Base-by-base conservation (phyloP, 2,113 vertebrate species). In the Pomatostomus ruficeps region DNA sequence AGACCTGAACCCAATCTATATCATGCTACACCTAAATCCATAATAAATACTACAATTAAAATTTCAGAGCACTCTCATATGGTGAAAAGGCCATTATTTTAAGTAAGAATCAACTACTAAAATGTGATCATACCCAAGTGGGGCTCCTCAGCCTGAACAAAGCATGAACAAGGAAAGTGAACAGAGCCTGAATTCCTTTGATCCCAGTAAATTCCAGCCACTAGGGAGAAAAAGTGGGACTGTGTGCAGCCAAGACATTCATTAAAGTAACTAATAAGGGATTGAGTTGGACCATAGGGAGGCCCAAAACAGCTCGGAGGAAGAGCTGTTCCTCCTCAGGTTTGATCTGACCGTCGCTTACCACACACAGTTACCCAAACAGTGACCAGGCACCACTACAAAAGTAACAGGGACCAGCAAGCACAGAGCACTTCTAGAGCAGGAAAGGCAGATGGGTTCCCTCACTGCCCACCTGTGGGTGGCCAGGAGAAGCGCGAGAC, bases 381-480 rank as follows among this genome's bases (percentile, higher is more conserved):
- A 49, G 42, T 9, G 33, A 63, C 28, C 7, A 1, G 45, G 71
- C 57, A 31, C 24, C 58, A 12, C 19, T 7, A 14, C 28, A 46
- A 8, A 23, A 59, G 10, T 12, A 33, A 8, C 0, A 0, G 24
- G 26, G 36, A 24, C 4, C 3, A 3, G 43, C 46, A 79, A 46
- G 43, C 55, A 49, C 1, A 0, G 52, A 54, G 54, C 38, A 38
- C 23, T 61, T 67, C 12, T 0, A 21, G 11, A 38, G 25, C 28
- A 52, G 45, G 14, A 89, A 66, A 6, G 23, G 59, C 26, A 73
- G n/a, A 17, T 0, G 0, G 6, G 21, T 68, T 74, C 29, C 33
- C 48, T 65, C 10, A 1, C 17, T 55, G 9, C n/a, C 3, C 0
- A 10, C 54, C 82, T 14, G 15, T 0, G 0, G 38, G 23, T 29